Evolutionary conservation across 2,113 vertebrate species (phyloP).

Genomic region (Zeus faber): DNA sequence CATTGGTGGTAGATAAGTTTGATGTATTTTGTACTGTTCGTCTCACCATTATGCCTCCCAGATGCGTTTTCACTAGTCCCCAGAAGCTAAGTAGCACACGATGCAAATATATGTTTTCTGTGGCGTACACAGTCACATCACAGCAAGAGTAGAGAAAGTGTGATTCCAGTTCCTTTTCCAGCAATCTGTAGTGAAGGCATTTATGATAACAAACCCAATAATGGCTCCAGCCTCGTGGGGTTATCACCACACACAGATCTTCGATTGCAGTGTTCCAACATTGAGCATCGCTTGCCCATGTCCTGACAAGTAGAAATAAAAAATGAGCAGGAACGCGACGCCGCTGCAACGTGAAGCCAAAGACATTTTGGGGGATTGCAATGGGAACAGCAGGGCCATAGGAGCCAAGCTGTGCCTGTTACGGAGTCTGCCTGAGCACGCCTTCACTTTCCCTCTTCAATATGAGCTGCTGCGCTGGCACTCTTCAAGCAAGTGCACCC

Average conservation of each 20-base stretch:
- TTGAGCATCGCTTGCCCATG: too few species aligned
- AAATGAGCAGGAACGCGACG: conserved; percentile 30
- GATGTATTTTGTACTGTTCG: too few species aligned
- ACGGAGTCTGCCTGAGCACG: conserved; percentile 12
- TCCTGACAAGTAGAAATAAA: too few species aligned
- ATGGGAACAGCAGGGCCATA: conserved; percentile 37
- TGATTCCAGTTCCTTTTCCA: too few species aligned
- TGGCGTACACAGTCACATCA: too few species aligned
- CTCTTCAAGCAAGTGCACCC: conserved; percentile 27
- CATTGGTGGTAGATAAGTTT: too few species aligned
- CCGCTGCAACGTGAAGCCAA: conserved; percentile 11
- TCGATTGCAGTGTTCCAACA: conserved; percentile 14
- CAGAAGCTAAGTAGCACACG: too few species aligned
- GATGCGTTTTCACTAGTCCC: too few species aligned
- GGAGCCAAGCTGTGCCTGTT: conserved; percentile 25
- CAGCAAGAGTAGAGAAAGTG: too few species aligned
- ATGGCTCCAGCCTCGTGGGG: conserved; percentile 1
- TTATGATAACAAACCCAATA: conserved; percentile 1
- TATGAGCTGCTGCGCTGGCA: conserved; percentile 10
- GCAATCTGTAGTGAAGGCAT: neutral
- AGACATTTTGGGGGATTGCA: conserved; percentile 34
- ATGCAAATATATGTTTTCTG: too few species aligned
- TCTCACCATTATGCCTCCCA: too few species aligned
- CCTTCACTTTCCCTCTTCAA: neutral
- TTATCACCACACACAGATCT: conserved; percentile 14